Base-by-base conservation (phyloP, 2,113 vertebrate species). In the Saguinus midas region DNA sequence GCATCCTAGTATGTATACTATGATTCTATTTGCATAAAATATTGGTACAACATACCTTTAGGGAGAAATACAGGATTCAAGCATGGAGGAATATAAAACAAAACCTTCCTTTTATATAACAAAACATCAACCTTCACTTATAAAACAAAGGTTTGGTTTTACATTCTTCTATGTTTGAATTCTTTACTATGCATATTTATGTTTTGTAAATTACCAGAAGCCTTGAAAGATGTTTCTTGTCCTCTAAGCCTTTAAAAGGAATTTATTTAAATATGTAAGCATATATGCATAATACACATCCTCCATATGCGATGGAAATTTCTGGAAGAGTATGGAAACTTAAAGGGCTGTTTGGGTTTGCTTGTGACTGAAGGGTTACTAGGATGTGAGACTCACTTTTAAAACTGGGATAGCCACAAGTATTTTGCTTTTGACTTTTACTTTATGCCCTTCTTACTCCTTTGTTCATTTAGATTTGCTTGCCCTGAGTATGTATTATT, bases 381-480 rank as follows among this genome's bases (percentile, higher is more conserved):
- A 50, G 17, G 58, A 87, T 13, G 5, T 25, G 7, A 35, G 57
- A 70, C 48, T 86, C 23, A 55, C 20, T 86, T 55, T 68, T 55
- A 83, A 68, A 50, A 70, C 35, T 75, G 58, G 48, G 29, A 40
- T 27, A 76, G 83, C 17, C n/a, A 43, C 52, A 43, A 16, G 50
- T 79, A 14, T 14, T 27, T 64, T 64, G 61, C 27, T 13, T 64
- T 64, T 70, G 43, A 72, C 20, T 70, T 83, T 83, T 61, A 73
- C 43, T 40, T 57, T 87, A 6, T 72, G 29, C 27, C 57, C 52
- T 92, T 82, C 32, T 93, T n/a, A 13, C 2, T 61, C 61, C 37
- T 94, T n/a, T 90, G 3, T 57, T 55, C n/a, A 90, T 92, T 92
- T 29, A 64, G 61, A 80, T 55, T 93, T 94, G 78, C 32, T 89